These are phyloP conservation scores for Ataeniobius toweri DNA, from an alignment of 2,797 vertebrate species.

Conservation along the genomic window DNA sequence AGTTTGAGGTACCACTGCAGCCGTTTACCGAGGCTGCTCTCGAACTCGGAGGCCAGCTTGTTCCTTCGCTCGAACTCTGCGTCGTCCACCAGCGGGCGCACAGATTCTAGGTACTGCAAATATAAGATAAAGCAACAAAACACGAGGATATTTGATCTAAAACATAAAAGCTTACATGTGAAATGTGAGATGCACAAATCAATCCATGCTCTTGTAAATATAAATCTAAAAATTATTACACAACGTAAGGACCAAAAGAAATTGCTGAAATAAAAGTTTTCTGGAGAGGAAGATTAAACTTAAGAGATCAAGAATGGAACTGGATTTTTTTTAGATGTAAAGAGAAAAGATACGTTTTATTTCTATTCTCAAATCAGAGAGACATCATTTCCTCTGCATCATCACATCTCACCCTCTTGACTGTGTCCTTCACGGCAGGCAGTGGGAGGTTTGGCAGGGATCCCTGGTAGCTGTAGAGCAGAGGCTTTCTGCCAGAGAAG, in stretches of 20 bases:
- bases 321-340: neutral
- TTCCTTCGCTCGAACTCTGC: slow-evolving; percentile 77
- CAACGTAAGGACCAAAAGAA: neutral
- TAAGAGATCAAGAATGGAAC: neutral
- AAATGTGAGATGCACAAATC: no score
- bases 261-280: neutral
- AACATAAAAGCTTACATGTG: neutral
- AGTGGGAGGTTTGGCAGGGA: slow-evolving; percentile 88
- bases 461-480: slow-evolving; percentile 91
- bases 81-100: slow-evolving; percentile 83
- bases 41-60: slow-evolving; percentile 83
- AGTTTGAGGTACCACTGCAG: slow-evolving; percentile 91
- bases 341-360: slow-evolving; percentile 37
- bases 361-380: slow-evolving; percentile 12
- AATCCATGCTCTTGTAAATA: neutral
- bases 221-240: neutral
- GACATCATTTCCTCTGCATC: slow-evolving; percentile 36
- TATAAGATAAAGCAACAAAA: slow-evolving; percentile 1
- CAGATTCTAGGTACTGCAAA: slow-evolving; percentile 86
- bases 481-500: slow-evolving; percentile 89
- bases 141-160: neutral
- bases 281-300: neutral
- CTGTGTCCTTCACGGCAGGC: slow-evolving; percentile 85
- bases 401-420: slow-evolving; percentile 82
- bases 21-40: slow-evolving; percentile 81